These are phyloP conservation scores for Macaria liturata DNA, from an alignment of 2,888 invertebrate species.

Conservation along the genomic window DNA sequence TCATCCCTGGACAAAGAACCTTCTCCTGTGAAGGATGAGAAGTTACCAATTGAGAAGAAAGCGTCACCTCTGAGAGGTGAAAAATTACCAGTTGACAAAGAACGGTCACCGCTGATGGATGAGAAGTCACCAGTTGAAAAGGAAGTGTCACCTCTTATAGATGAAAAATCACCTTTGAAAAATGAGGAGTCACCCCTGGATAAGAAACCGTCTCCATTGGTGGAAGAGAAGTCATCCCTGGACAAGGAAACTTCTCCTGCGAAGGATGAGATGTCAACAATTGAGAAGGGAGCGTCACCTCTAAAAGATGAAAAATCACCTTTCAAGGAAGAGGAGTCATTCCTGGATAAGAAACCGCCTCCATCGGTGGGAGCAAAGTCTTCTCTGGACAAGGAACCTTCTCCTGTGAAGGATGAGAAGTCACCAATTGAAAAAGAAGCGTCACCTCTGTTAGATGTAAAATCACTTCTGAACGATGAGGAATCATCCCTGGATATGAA, in stretches of 20 bases:
- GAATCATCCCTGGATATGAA: background rate
- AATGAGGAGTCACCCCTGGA: background rate
- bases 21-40: background rate
- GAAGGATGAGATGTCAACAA: slow-evolving; percentile 20
- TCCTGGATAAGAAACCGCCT: background rate
- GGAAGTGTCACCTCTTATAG: no score
- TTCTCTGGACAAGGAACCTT: background rate
- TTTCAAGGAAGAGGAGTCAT: background rate
- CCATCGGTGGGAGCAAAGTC: background rate
- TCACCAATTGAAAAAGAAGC: no score
- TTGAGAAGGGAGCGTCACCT: slow-evolving; percentile 10
- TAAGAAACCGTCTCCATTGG: background rate
- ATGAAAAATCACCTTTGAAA: background rate
- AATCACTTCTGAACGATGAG: background rate
- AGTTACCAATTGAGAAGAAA: background rate
- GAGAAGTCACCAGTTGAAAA: no score
- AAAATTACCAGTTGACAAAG: background rate
- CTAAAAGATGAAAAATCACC: background rate
- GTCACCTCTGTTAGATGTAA: no score
- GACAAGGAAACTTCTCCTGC: slow-evolving; percentile 4
- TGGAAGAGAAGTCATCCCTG: background rate
- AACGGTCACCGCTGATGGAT: background rate
- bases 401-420: background rate
- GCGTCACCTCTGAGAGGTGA: background rate
- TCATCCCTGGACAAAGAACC: background rate